Evolutionary conservation across 2,888 invertebrate species (phyloP).

Genomic region (Phasia obesa): DNA sequence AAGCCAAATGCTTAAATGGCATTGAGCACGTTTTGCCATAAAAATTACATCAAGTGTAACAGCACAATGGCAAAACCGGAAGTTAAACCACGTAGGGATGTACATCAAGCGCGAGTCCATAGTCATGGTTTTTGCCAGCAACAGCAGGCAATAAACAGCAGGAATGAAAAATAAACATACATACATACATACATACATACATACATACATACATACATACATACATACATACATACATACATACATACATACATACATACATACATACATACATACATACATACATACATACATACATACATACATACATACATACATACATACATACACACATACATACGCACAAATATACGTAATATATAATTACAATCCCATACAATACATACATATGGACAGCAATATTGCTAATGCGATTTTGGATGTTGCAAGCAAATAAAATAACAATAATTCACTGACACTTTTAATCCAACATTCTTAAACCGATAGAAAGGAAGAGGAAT

Average conservation of each 20-base stretch:
- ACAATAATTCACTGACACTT: neutral
- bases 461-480: neutral
- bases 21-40: conserved; percentile 49
- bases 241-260: too few species aligned
- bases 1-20: conserved; percentile 35
- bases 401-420: conserved; percentile 13
- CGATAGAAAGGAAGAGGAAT: neutral
- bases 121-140: conserved; percentile 24
- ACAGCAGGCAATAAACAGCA: conserved; percentile 16
- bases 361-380: too few species aligned
- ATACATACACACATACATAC: too few species aligned
- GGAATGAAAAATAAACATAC: neutral
- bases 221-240: too few species aligned
- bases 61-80: neutral
- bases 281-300: too few species aligned
- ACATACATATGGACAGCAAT: conserved; percentile 18
- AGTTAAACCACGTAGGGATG: neutral
- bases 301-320: too few species aligned
- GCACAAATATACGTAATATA: too few species aligned
- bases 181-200: too few species aligned
- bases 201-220: too few species aligned
- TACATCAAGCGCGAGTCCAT: conserved; percentile 1
- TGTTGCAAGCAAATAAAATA: conserved; percentile 30
- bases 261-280: too few species aligned
- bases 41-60: conserved; percentile 40